Evolutionary conservation across 1,140 invertebrate species (phyloP), one percentile per base, ranked within the genome.

Genomic region (Galendromus occidentalis): DNA sequence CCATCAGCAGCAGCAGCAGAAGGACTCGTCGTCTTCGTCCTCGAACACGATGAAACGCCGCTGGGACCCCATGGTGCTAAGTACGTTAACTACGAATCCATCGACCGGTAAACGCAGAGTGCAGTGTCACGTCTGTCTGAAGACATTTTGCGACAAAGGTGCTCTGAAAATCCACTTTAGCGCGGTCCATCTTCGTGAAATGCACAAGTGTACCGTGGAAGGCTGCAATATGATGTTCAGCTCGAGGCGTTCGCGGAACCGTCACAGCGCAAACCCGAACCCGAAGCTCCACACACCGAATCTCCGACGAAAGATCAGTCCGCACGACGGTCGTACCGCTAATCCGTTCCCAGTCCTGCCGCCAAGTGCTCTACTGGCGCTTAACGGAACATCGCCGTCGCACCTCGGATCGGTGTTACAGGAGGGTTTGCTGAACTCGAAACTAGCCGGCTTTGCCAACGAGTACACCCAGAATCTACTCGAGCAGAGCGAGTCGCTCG

Each of bases 171-270:
- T 99, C 25, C 96, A 99, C 74, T 98, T 97, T 74, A 97, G 92
- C 51, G 95, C 96, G 0, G 96, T 99, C 6, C 96, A 99, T 76
- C 75, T 98, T 66, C 83, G 91, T 20, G 96, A 99, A 79, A 98
- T 98, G 94, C 95, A 99, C 76, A 93, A 92, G 75, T 99, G 95
- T 74, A 96, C 93, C 0, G 91, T 98, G 0, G 87, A 92, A 72
- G 94, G 95, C 0, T 99, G 95, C 77, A 96, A 88, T 74, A 98
- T 97, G 90, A 95, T 96, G 88, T 98, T 99, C 74, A 96, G 91
- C 75, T 96, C 91, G 14, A 80, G 94, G 68, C 80, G 95, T 66
- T 95, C 91, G 22, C 79, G 94, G 30, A 98, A 98, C 74, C 82
- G 95, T 1, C 95, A 98, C 75, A 92, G 88, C 74, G 91, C 93